Evolutionary conservation across 2,888 invertebrate species (phyloP).

Genomic region (Empis stercorea): DNA sequence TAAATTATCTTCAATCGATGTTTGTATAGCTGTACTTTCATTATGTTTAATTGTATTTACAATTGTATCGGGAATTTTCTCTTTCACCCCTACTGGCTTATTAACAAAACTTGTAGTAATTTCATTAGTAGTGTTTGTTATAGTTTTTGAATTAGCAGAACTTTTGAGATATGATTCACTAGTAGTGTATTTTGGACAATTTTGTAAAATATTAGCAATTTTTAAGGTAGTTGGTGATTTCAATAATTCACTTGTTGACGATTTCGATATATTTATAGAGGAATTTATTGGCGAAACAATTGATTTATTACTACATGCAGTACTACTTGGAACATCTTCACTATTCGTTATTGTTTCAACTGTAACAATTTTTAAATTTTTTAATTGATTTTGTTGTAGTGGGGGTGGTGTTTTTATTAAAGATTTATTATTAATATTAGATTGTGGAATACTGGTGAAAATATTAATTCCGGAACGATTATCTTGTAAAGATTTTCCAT

Average conservation of each 20-base stretch:
- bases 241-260: no score
- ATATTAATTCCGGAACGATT: neutral
- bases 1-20: neutral
- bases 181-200: neutral
- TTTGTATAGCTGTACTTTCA: no score
- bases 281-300: no score
- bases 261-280: no score
- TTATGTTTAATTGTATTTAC: no score
- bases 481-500: neutral
- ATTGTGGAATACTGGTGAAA: no score
- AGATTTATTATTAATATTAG: neutral
- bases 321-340: no score
- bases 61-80: neutral
- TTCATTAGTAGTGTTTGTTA: neutral
- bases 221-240: neutral
- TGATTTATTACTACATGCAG: no score
- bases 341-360: neutral
- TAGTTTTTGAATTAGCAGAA: neutral
- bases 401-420: neutral
- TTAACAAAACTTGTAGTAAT: neutral
- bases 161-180: neutral
- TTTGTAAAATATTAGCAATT: neutral
- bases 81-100: neutral
- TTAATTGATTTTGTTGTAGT: no score
- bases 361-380: neutral